Evolutionary conservation across 2,113 vertebrate species (phyloP), one percentile per base, ranked within the genome.

Genomic region (Periophthalmodon schlosseri): DNA sequence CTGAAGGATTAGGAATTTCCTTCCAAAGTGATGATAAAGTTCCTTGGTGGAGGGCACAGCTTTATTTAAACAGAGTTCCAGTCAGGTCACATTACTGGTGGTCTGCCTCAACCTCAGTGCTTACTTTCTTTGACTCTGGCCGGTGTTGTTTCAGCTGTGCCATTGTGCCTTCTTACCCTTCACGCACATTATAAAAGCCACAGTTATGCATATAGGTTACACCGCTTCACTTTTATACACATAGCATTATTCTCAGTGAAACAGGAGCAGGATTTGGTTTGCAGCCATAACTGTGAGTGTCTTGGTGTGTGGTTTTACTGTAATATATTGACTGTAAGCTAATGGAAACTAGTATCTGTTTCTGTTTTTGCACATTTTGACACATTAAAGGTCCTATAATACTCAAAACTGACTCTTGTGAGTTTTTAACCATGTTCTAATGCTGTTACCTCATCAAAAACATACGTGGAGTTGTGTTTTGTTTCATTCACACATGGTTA

Each of bases 181-280:
- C 16, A 2, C 3, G 4, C 33, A 69, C 70, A 44, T 50, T 18
- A 75, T 75, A 49, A 68, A 68, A 70, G 28, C 20, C 24, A 46
- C 21, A 16, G 44, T 64, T 46, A 68, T 28, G 21, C 68, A 49
- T 65, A 13, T 8, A 28, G 50, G 57, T 68, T 36, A 39, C 47
- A 56, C 50, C 1, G 11, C 13, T 49, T 49, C 46, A 18, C 66
- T 49, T 8, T 68, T 23, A 68, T 24, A 18, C 68, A 73, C 66
- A 70, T 36, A 36, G 49, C 44, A 10, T 68, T 70, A 68, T 73
- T 74, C 66, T 24, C 36, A 67, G 57, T 28, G 75, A 78, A 82
- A 78, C 67, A 52, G 52, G 74, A 84, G 20, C 81, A 69, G 49
- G 16, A 12, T 69, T 80, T 65, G 64, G 69, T 76, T 85, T 80